Percentiles rank a stretch among this genome's conserved stretches.
Conservation (phyloP, 92 coral and sea anemone species). For the Porites lobata region DNA sequence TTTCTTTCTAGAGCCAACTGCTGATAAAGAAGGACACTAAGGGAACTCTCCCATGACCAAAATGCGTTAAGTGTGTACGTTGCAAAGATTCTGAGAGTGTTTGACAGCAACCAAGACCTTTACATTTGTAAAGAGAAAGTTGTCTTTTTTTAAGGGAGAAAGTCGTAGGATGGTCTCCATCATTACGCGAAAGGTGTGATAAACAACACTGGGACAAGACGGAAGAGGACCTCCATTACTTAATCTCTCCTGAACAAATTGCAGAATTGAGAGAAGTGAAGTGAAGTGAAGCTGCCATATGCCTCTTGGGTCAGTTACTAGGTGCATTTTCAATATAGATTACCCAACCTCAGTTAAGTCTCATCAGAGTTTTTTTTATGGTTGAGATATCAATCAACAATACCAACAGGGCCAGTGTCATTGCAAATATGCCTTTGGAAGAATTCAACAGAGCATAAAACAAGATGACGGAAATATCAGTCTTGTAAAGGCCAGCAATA, state of each 20-base stretch:
- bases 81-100: too few relatives aligned
- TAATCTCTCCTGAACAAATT: conserved; percentile 46
- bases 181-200: conserved; percentile 42
- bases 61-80: too few relatives aligned
- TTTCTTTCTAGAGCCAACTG: too few relatives aligned
- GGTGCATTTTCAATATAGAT: conserved; percentile 41
- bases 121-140: neutral
- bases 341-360: conserved; percentile 52
- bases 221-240: conserved; percentile 44
- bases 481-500: neutral
- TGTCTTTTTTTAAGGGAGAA: conserved; percentile 41
- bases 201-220: conserved; percentile 66
- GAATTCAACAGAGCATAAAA: conserved; percentile 39
- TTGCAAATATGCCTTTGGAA: conserved; percentile 55
- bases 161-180: conserved; percentile 54
- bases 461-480: conserved; percentile 20
- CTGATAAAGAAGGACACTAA: too few relatives aligned
- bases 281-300: conserved; percentile 56
- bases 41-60: too few relatives aligned
- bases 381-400: conserved; percentile 65
- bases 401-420: conserved; percentile 62
- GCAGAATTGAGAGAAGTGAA: conserved; percentile 33
- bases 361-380: conserved; percentile 62
- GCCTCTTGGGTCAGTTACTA: conserved; percentile 50
- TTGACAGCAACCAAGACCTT: too few relatives aligned